phyloP scores from a whole-genome alignment of 2,113 vertebrate genomes.

The Columba livia region DNA sequence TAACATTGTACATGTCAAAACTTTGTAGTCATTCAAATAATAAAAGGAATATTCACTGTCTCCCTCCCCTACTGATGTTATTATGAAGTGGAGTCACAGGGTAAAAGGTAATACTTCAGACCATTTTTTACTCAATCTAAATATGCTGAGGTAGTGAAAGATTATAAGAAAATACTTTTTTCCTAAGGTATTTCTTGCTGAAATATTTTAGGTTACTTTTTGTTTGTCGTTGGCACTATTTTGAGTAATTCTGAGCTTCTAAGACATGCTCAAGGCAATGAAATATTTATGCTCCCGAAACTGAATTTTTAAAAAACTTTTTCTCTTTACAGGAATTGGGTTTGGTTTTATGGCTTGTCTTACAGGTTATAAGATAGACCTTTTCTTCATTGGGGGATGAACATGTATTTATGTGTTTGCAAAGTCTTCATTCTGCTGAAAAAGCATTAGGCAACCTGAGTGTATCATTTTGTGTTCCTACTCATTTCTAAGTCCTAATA shows the following conservation, averaged over 20 bases:
- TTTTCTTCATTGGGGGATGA: background rate
- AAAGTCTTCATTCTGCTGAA: background rate
- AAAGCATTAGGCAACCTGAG: background rate
- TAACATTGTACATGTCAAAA: background rate
- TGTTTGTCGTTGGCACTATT: background rate
- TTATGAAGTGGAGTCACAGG: background rate
- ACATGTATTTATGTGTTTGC: background rate
- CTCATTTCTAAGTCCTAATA: background rate
- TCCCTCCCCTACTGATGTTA: background rate
- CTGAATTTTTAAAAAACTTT: background rate
- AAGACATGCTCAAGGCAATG: background rate
- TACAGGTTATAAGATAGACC: background rate
- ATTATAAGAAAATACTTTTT: background rate
- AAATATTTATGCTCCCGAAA: constrained; percentile 26
- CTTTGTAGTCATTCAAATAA: background rate
- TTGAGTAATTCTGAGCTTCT: background rate
- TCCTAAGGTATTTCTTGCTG: background rate
- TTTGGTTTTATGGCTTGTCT: background rate
- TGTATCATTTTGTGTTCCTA: background rate
- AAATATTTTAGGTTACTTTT: background rate
- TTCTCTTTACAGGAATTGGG: background rate
- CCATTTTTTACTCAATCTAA: background rate
- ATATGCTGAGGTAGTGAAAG: background rate
- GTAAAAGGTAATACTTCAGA: background rate
- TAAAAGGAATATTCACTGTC: background rate